Base-by-base conservation (phyloP, 2,888 invertebrate genomes). In the Amphipyra tragopoginis region DNA sequence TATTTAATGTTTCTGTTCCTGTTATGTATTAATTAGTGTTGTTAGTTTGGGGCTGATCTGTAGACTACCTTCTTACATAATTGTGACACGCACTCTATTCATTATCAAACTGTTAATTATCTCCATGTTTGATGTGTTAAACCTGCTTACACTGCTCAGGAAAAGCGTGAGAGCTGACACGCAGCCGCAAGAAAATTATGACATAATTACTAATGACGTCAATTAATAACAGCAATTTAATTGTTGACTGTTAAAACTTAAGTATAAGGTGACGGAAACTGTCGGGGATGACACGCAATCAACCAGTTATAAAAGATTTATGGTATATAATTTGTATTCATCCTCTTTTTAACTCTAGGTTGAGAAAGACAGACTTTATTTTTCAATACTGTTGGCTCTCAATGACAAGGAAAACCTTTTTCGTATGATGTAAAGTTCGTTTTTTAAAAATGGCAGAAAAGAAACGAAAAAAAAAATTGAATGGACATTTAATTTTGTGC, bases 161-260 rank as follows among this genome's bases (percentile, higher is more conserved):
- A 69, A 69, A 69, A 72, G 66, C 72, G 69, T 70, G 69, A 14
- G 69, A 70, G 1, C 47, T 10, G 33, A 42, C 54, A 71, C 38
- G 34, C 48, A 44, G 29, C 9, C 40, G 33, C 56, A 42, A 53
- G 58, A 64, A 59, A 48, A 65, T 51, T 3, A 55, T 55, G 52
- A 14, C 66, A 69, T 55, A 55, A 53, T 72, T 14, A 40, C n/a
- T 60, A 38, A 50, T 59, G 39, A 72, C 44, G 38, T 14, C 61
- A 38, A 66, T 66, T 54, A 61, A 48, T 57, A 33, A 52, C 51
- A 40, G 49, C 51, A 9, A 34, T 44, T 15, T 72, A 60, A 72
- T 66, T 72, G 61, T 66, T 72, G 33, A n/a, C 2, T 4, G 47
- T 38, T 57, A 64, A 54, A 56, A 53, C 10, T 36, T 29, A 29